phyloP scores from a whole-genome alignment of 1,140 invertebrate species.

The Formica selysi region DNA sequence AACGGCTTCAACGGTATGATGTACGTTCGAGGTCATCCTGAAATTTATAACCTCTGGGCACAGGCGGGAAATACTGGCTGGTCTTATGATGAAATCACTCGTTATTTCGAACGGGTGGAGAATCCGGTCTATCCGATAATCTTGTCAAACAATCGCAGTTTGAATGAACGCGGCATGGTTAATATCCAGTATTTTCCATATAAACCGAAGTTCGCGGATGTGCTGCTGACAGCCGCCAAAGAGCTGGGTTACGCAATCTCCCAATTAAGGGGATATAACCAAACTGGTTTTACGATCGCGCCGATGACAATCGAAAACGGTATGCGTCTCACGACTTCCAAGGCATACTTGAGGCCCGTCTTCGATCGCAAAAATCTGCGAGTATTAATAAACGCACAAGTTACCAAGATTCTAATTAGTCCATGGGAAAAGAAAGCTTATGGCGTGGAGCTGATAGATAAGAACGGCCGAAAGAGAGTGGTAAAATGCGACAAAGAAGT shows the following conservation, averaged over 20 bases:
- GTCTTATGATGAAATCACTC: constrained; percentile 94
- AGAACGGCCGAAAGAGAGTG: constrained; percentile 73
- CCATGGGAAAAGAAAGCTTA: constrained; percentile 85
- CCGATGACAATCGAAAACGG: constrained; percentile 88
- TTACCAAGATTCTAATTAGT: constrained; percentile 85
- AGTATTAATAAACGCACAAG: constrained; percentile 85
- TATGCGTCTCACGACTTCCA: constrained; percentile 87
- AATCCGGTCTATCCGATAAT: constrained; percentile 79
- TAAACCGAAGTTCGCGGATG: constrained; percentile 86
- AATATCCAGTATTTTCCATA: constrained; percentile 86
- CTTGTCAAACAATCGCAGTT: constrained; percentile 72
- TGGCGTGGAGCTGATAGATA: constrained; percentile 88
- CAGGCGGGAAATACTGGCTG: constrained; percentile 93
- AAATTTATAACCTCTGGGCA: constrained; percentile 92
- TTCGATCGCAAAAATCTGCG: constrained; percentile 81
- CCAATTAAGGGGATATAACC: constrained; percentile 89
- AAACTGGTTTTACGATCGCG: constrained; percentile 87
- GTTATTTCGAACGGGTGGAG: constrained; percentile 85
- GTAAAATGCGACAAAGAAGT: constrained; percentile 87
- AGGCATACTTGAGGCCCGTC: constrained; percentile 85
- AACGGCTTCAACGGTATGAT: constrained; percentile 93
- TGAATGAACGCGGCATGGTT: constrained; percentile 80
- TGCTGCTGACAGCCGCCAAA: constrained; percentile 89
- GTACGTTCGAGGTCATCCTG: constrained; percentile 91
- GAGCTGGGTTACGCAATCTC: constrained; percentile 91